These are phyloP conservation scores for Agonum fuliginosum DNA, from an alignment of 2,888 invertebrate species.

Conservation along the genomic window DNA sequence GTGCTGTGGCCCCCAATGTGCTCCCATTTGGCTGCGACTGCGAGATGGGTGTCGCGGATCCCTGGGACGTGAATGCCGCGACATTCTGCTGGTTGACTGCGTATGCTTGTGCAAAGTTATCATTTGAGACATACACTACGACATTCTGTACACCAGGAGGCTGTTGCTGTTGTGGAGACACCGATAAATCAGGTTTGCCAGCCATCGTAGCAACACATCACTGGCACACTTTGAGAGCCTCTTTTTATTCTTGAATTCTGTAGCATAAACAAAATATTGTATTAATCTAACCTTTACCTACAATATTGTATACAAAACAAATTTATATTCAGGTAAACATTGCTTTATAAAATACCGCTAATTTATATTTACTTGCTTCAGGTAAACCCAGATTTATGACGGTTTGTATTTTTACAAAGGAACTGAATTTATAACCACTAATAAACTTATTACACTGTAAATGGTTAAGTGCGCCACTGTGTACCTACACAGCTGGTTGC, in stretches of 20 bases:
- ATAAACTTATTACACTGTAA: constrained; percentile 64
- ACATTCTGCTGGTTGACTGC: constrained; percentile 73
- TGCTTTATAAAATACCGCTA: not conserved
- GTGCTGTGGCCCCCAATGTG: constrained; percentile 60
- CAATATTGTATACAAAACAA: constrained; percentile 9
- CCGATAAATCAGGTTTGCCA: constrained; percentile 85
- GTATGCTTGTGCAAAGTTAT: constrained; percentile 75
- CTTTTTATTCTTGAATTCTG: constrained; percentile 70
- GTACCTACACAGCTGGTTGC: constrained; percentile 52
- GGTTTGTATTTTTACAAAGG: constrained; percentile 38
- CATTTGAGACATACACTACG: constrained; percentile 77
- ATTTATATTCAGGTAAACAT: constrained; percentile 15
- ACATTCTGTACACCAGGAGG: constrained; percentile 75
- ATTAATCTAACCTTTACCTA: not conserved
- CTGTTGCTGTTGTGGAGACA: constrained; percentile 66
- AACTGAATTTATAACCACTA: constrained; percentile 65
- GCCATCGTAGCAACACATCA: constrained; percentile 86
- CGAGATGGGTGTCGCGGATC: constrained; percentile 76
- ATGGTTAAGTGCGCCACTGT: constrained; percentile 52
- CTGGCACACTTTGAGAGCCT: constrained; percentile 76
- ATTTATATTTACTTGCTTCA: constrained; percentile 12
- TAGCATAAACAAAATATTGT: constrained; percentile 66
- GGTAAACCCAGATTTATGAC: constrained; percentile 12
- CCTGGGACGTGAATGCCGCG: constrained; percentile 71
- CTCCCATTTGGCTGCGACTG: constrained; percentile 63